Evolutionary conservation across 2,888 invertebrate species (phyloP).

Genomic region (Platycnemis pennipes): DNA sequence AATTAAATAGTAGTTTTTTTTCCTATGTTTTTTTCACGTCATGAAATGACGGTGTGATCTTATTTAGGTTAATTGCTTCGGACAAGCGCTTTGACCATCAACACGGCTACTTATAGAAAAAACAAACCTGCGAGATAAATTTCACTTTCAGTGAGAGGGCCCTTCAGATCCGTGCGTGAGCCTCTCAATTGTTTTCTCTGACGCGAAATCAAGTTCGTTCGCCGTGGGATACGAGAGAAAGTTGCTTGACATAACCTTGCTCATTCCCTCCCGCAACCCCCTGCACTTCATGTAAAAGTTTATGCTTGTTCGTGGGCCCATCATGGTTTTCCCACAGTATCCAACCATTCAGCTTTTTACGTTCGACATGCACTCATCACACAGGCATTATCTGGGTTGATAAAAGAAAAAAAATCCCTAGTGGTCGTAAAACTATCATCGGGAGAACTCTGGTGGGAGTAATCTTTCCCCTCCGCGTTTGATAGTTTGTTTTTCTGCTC

Average conservation of each 20-base stretch:
- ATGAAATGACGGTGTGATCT: not conserved
- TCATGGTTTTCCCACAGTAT: too few species aligned
- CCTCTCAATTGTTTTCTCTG: not conserved
- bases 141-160: not conserved
- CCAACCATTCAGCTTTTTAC: not conserved
- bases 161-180: not conserved
- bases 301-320: too few species aligned
- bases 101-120: not conserved
- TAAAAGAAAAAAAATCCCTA: not conserved
- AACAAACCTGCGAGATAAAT: not conserved
- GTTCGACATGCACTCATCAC: not conserved
- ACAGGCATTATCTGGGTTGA: not conserved
- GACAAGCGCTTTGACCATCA: not conserved
- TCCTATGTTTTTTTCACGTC: too few species aligned
- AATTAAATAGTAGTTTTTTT: too few species aligned
- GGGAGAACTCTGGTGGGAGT: not conserved
- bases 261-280: not conserved
- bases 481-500: slow-evolving; percentile 31
- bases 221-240: not conserved
- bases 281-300: too few species aligned
- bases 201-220: not conserved
- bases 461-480: slow-evolving; percentile 7
- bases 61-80: not conserved
- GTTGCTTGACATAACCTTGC: slow-evolving; percentile 18
- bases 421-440: not conserved